Conservation (phyloP, 1,140 invertebrate species). For the Papilio polyxenes region DNA sequence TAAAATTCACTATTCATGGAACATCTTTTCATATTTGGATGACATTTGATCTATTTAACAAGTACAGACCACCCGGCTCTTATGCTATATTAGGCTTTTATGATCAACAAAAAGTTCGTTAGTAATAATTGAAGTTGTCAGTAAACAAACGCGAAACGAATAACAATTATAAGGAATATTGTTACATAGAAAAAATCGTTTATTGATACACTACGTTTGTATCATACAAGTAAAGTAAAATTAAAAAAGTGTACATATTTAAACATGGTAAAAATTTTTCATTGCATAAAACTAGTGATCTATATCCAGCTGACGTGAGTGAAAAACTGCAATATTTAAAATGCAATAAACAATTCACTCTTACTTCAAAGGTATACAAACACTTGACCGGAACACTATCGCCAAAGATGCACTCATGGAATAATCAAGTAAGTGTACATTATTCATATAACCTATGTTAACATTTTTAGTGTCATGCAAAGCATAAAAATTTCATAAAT, state of each 20-base stretch:
- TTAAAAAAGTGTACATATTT: not conserved
- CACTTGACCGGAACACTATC: not conserved
- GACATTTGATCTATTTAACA: constrained; percentile 5
- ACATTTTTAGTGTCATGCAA: not conserved
- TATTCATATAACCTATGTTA: not conserved
- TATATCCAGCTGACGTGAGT: not conserved
- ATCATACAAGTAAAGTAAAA: not conserved
- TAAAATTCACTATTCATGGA: not conserved
- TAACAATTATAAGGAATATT: constrained; percentile 7
- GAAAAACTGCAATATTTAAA: not conserved
- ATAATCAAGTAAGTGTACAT: too few species aligned
- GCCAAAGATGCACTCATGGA: not conserved
- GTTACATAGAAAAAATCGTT: not conserved
- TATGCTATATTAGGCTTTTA: constrained; percentile 17
- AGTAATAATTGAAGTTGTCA: constrained; percentile 27
- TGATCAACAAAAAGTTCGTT: constrained; percentile 34
- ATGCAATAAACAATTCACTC: not conserved
- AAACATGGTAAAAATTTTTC: not conserved
- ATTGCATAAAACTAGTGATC: not conserved
- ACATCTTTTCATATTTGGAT: not conserved
- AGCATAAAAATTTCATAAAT: constrained; percentile 11
- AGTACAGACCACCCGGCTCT: not conserved
- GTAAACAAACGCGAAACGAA: constrained; percentile 21
- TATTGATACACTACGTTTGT: not conserved
- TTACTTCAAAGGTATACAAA: not conserved